Conservation (phyloP, 2,888 invertebrate species). For the Tineola bisselliella region DNA sequence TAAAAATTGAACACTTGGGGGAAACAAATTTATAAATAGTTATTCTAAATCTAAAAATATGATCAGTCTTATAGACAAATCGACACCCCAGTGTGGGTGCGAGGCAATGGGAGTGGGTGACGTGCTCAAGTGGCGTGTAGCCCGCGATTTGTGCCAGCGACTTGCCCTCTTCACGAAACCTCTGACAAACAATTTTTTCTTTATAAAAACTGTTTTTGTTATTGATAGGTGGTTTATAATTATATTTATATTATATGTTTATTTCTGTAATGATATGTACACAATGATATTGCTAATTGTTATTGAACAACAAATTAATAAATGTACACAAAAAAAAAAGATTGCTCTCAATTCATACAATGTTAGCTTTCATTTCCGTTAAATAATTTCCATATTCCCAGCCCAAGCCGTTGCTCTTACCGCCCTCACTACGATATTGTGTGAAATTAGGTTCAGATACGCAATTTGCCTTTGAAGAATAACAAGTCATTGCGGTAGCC, state of each 20-base stretch:
- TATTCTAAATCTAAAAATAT: not conserved
- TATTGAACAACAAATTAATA: no score
- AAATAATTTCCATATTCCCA: not conserved
- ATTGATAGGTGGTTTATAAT: not conserved
- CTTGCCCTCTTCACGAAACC: not conserved
- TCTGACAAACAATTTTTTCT: not conserved
- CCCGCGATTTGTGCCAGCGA: not conserved
- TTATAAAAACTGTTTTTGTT: not conserved
- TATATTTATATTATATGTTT: no score
- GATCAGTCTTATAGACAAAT: not conserved
- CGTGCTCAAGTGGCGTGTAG: slow-evolving; percentile 11
- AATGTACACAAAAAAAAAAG: no score
- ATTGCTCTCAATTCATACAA: not conserved
- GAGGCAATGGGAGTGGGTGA: not conserved
- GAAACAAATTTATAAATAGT: not conserved
- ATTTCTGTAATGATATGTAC: no score
- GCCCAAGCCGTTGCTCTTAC: not conserved
- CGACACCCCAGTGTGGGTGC: not conserved
- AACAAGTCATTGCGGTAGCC: not conserved
- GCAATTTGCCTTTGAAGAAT: not conserved
- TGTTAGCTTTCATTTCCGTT: not conserved
- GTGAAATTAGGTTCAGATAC: not conserved
- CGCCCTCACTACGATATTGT: not conserved
- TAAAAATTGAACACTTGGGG: not conserved
- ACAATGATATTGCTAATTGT: no score